A percentile compares a stretch with the other conserved stretches of the same genome.
Evolutionary conservation across 2,888 invertebrate species (phyloP).

Genomic region (Melinopterus prodromus): DNA sequence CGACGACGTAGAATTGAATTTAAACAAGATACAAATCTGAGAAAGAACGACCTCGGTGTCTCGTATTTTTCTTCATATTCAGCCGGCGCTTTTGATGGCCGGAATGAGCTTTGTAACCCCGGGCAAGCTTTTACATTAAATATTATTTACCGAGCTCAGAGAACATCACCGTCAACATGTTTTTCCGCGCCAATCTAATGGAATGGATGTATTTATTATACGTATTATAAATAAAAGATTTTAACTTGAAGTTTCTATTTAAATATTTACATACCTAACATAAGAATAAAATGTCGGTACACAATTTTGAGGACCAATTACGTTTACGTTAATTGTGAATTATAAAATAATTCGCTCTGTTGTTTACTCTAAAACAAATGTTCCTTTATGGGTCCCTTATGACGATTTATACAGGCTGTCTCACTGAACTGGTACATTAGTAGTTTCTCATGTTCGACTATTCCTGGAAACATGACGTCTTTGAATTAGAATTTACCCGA

Average conservation of each 20-base stretch:
- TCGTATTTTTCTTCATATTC: background rate
- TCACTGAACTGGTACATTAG: too few relatives aligned
- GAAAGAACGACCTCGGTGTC: background rate
- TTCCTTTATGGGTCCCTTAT: too few relatives aligned
- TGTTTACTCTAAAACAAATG: too few relatives aligned
- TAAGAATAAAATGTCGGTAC: too few relatives aligned
- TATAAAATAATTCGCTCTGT: too few relatives aligned
- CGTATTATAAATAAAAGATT: background rate
- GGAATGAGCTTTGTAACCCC: background rate
- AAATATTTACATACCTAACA: background rate
- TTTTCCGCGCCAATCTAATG: background rate
- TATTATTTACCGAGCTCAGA: background rate
- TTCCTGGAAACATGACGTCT: too few relatives aligned
- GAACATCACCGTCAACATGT: background rate
- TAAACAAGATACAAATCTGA: background rate
- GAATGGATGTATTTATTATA: background rate
- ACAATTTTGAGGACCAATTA: too few relatives aligned
- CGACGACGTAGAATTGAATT: background rate
- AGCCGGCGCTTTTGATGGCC: background rate
- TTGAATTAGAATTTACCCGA: too few relatives aligned
- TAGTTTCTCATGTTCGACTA: too few relatives aligned
- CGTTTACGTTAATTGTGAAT: background rate
- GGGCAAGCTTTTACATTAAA: background rate
- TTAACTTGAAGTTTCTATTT: background rate
- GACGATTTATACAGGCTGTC: too few relatives aligned